A percentile compares a stretch with the other conserved stretches of the same genome.
Evolutionary conservation across 2,113 vertebrate species (phyloP).

Genomic region (Proteles cristata): DNA sequence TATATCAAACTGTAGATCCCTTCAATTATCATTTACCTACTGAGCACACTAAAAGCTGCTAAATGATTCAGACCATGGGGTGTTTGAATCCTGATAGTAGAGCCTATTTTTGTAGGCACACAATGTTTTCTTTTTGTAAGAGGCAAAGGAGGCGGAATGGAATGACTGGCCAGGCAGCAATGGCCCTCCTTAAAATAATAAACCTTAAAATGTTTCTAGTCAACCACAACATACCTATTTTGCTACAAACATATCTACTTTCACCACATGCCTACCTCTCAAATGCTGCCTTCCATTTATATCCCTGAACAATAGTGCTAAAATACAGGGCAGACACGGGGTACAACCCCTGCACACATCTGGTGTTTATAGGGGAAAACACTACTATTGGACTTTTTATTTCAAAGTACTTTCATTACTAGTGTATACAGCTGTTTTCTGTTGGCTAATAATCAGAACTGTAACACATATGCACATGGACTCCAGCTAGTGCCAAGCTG

Average conservation of each 20-base stretch:
- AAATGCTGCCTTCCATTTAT: slow-evolving; percentile 22
- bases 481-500: slow-evolving; percentile 71
- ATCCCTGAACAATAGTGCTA: slow-evolving; percentile 69
- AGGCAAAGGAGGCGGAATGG: neutral
- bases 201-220: slow-evolving; percentile 75
- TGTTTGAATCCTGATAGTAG: neutral
- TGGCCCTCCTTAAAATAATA: slow-evolving; percentile 67
- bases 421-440: slow-evolving; percentile 85
- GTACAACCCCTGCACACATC: slow-evolving; percentile 71
- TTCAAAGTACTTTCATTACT: slow-evolving; percentile 83
- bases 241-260: slow-evolving; percentile 42
- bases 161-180: slow-evolving; percentile 42
- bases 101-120: neutral
- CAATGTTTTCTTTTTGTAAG: slow-evolving; percentile 56
- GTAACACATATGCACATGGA: slow-evolving; percentile 54
- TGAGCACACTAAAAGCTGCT: neutral
- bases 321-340: slow-evolving; percentile 16
- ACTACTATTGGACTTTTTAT: slow-evolving; percentile 72
- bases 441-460: slow-evolving; percentile 72
- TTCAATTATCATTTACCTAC: neutral
- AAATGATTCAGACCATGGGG: neutral
- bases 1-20: neutral
- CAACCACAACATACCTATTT: slow-evolving; percentile 79
- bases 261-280: neutral
- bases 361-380: slow-evolving; percentile 78